Conservation (phyloP, 2,888 invertebrate species). For the Cryptops parisi region DNA sequence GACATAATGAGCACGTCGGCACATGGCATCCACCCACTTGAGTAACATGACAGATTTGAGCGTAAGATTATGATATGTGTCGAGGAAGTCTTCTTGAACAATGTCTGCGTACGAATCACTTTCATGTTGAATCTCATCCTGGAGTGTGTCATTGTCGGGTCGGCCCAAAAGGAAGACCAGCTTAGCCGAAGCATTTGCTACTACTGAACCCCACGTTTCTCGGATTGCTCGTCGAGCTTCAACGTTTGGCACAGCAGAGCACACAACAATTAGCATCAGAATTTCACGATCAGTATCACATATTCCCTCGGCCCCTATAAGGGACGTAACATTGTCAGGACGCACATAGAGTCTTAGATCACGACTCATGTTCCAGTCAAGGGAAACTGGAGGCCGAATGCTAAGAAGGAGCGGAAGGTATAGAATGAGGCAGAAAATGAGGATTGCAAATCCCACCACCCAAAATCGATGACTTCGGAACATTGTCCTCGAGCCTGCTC, state of each 20-base stretch:
- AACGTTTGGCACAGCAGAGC: conserved; percentile 54
- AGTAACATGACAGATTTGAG: conserved; percentile 70
- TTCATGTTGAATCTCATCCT: conserved; percentile 50
- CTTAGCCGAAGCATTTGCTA: conserved; percentile 24
- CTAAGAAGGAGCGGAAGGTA: conserved; percentile 6
- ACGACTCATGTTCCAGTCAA: conserved; percentile 28
- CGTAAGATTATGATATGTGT: conserved; percentile 74
- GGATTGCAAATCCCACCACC: conserved; percentile 5
- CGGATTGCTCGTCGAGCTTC: conserved; percentile 50
- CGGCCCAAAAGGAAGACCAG: conserved; percentile 47
- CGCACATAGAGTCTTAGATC: conserved; percentile 55
- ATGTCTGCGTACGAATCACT: conserved; percentile 53
- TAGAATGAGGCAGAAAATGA: conserved; percentile 6
- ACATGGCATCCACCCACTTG: conserved; percentile 60
- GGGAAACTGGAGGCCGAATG: conserved; percentile 6
- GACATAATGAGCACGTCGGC: conserved; percentile 43
- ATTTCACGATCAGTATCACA: conserved; percentile 21
- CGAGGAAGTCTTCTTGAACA: conserved; percentile 66
- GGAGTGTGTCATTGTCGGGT: conserved; percentile 41
- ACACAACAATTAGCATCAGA: conserved; percentile 56
- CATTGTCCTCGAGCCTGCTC: background rate
- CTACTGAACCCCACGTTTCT: conserved; percentile 47
- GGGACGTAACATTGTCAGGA: conserved; percentile 50
- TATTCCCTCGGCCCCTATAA: conserved; percentile 35
- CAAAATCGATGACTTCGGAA: background rate